Base-by-base conservation (phyloP, 2,797 vertebrate species). In the Poeciliopsis turneri region DNA sequence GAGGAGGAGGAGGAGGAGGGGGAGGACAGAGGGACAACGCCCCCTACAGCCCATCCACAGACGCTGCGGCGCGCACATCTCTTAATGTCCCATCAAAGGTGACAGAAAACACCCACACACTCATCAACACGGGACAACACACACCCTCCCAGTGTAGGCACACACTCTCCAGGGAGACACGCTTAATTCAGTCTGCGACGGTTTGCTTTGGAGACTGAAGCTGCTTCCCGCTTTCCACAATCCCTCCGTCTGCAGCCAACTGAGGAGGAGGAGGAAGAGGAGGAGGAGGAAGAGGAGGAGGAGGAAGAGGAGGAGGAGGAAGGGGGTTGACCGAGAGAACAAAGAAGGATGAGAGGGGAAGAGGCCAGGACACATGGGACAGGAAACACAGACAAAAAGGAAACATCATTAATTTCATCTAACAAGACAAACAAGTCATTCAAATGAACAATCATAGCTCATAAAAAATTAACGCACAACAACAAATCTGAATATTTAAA, bases 61-160 rank as follows among this genome's bases (percentile, higher is more conserved):
- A 81, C 46, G 70, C 88, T 90, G 88, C 80, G 85, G 88, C 83
- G 84, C 88, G 85, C 84, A 82, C 94, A 95, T 95, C 86, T 91
- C 77, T 95, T 91, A 94, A 84, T 84, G 90, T 92, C 90, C 91
- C 92, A 93, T 94, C 81, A 89, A 93, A 86, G 78, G 84, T 77
- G 79, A 73, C 4, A 72, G 74, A 1, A 68, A 41, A 82, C 87
- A 78, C 90, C 64, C 88, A 79, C 87, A 87, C 91, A 79, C 83
- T 85, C 91, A 91, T 88, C 81, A 89, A 91, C 89, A 78, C 78
- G 80, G 49, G 77, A 73, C 84, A 71, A 61, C 87, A 78, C 84
- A 77, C 83, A 47, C 75, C 5, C 80, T 28, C 69, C 20, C 30
- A 45, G 43, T 20, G 53, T 46, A 16, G 28, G 30, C 75, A 77